A percentile compares a stretch with the other conserved stretches of the same genome.
These are phyloP conservation scores for Erinaceus europaeus DNA, from an alignment of 2,113 vertebrate species.

Conservation along the genomic window DNA sequence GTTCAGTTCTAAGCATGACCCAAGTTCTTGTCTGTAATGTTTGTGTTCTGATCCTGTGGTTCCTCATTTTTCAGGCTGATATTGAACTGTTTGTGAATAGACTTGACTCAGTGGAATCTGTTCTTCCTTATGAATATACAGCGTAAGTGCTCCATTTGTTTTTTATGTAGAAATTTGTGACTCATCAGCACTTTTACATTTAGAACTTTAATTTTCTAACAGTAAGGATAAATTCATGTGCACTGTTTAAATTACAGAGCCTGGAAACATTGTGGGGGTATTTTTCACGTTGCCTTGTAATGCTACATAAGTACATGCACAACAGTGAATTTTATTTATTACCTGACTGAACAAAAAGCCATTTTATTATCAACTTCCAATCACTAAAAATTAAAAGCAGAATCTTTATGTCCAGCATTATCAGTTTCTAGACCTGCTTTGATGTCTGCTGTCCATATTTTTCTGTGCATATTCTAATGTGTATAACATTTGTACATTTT, in stretches of 20 bases:
- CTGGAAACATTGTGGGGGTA: constrained; percentile 8
- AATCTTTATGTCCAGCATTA: neutral
- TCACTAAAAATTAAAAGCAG: neutral
- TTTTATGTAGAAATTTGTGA: neutral
- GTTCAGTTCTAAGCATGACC: neutral
- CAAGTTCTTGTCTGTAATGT: neutral
- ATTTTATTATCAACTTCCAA: neutral
- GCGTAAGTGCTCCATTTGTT: constrained; percentile 85
- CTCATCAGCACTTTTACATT: constrained; percentile 30
- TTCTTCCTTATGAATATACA: constrained; percentile 97
- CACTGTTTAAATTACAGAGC: neutral
- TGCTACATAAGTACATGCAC: neutral
- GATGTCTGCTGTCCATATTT: neutral
- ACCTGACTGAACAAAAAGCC: neutral
- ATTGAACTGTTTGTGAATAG: constrained; percentile 97
- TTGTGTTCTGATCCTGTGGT: constrained; percentile 54
- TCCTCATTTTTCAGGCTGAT: constrained; percentile 83
- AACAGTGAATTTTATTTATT: constrained; percentile 24
- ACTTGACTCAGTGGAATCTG: constrained; percentile 99
- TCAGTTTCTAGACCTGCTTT: neutral
- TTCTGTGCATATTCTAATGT: neutral
- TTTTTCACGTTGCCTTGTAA: neutral
- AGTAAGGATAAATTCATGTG: neutral
- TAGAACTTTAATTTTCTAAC: neutral
- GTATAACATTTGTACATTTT: neutral